phyloP scores from a whole-genome alignment of 2,113 vertebrate species.

The Lontra canadensis region DNA sequence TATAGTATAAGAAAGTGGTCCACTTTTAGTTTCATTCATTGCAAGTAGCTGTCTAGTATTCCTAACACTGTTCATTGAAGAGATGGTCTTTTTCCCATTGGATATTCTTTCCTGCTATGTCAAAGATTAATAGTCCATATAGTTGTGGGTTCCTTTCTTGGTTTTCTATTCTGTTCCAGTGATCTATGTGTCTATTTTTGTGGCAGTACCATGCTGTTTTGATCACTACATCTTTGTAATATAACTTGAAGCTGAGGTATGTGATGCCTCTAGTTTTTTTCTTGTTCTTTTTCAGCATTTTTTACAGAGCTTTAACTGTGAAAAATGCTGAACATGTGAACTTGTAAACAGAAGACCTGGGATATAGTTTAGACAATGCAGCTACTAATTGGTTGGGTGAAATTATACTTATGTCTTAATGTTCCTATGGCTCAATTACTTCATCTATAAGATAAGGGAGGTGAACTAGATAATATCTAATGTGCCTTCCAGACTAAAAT shows the following conservation, averaged over 20 bases:
- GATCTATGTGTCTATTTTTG: not conserved
- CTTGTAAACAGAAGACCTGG: not conserved
- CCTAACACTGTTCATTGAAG: not conserved
- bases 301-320: not conserved
- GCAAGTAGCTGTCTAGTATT: not conserved
- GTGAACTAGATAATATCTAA: not conserved
- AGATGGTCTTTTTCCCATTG: not conserved
- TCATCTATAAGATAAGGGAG: not conserved
- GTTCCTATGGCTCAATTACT: not conserved
- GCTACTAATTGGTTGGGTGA: not conserved
- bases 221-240: not conserved
- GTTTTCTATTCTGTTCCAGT: not conserved
- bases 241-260: not conserved
- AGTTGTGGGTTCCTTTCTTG: not conserved
- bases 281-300: not conserved
- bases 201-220: not conserved
- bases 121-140: not conserved
- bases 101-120: not conserved
- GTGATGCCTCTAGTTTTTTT: not conserved
- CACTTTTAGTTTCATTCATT: not conserved
- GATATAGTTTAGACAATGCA: not conserved
- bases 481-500: not conserved
- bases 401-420: not conserved
- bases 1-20: not conserved
- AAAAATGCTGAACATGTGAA: not conserved